phyloP scores from a whole-genome alignment of 1,140 invertebrate species.

The Calephelis virginiensis region DNA sequence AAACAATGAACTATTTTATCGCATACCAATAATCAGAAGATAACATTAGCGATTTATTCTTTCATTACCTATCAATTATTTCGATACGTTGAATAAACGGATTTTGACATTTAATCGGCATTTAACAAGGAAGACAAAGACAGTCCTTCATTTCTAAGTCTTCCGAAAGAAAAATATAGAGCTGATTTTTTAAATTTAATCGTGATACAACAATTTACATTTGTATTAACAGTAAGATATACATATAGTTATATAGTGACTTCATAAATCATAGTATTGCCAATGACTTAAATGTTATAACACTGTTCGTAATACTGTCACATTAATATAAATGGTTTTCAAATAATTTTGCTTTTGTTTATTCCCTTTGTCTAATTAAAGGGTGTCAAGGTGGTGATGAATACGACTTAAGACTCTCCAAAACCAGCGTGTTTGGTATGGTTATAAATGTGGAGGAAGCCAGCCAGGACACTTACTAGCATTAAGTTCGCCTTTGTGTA shows the following conservation, averaged over 20 bases:
- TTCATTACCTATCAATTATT: not conserved
- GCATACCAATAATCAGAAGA: not conserved
- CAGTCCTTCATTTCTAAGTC: conserved; percentile 25
- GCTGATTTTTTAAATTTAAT: conserved; percentile 15
- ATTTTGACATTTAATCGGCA: not conserved
- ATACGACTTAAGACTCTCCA: too few species aligned
- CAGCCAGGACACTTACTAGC: too few species aligned
- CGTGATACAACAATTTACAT: conserved; percentile 15
- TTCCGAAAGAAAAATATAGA: conserved; percentile 28
- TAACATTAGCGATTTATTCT: not conserved
- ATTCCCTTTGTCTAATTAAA: not conserved
- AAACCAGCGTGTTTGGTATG: too few species aligned
- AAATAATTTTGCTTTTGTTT: conserved; percentile 55
- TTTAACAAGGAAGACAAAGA: not conserved
- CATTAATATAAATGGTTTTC: conserved; percentile 71
- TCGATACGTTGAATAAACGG: too few species aligned
- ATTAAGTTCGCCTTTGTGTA: too few species aligned
- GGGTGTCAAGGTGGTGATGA: too few species aligned
- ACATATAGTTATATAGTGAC: conserved; percentile 23
- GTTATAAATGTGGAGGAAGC: too few species aligned
- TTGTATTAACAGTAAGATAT: conserved; percentile 26
- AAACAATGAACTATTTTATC: not conserved
- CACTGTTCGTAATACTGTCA: conserved; percentile 62
- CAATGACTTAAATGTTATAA: conserved; percentile 60
- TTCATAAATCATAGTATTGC: conserved; percentile 19